phyloP scores from a whole-genome alignment of 2,888 invertebrate species.

The Branchellion lobata region DNA sequence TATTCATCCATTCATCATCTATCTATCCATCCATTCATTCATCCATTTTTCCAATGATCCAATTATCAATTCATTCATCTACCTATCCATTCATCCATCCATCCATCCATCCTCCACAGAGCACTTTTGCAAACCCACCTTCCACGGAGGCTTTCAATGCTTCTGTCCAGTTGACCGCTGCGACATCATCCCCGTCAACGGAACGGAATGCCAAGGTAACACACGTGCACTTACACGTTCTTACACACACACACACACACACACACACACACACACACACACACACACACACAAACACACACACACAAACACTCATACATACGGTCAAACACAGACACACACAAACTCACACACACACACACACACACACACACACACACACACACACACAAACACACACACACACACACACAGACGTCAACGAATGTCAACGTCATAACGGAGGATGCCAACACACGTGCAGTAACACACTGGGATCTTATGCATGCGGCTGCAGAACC shows the following conservation, averaged over 20 bases:
- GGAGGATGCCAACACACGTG: conserved; percentile 50
- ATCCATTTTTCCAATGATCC: not conserved
- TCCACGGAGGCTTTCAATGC: conserved; percentile 48
- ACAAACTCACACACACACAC: conserved; percentile 30
- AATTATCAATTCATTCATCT: not conserved
- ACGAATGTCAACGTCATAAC: conserved; percentile 49
- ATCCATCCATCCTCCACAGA: conserved; percentile 13
- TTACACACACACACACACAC: no score
- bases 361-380: no score
- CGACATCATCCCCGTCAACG: conserved; percentile 46
- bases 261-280: no score
- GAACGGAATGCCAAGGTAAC: conserved; percentile 48
- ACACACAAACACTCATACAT: not conserved
- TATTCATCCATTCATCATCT: not conserved
- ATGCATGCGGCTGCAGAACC: conserved; percentile 47
- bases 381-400: not conserved
- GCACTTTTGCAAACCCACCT: conserved; percentile 35
- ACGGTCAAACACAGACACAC: conserved; percentile 41
- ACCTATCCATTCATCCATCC: not conserved
- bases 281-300: no score
- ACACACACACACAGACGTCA: conserved; percentile 44
- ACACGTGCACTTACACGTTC: no score
- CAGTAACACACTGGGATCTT: conserved; percentile 47
- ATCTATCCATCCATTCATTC: not conserved
- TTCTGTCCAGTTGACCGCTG: conserved; percentile 43